Percentiles rank a stretch among this genome's conserved stretches.
phyloP scores from a whole-genome alignment of 2,113 vertebrate genomes.

The Raja brachyura region DNA sequence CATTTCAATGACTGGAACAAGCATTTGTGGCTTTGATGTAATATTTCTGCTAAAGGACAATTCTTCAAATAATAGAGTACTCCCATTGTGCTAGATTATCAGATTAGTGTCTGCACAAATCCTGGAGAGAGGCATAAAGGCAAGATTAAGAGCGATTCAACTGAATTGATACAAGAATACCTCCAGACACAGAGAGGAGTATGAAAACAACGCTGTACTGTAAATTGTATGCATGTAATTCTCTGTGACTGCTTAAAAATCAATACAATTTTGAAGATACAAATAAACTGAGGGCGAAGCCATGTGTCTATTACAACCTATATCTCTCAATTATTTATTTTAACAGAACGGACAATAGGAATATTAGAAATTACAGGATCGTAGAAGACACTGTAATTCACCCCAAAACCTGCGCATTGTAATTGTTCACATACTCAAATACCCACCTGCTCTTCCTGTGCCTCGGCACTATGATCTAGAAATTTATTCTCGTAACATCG shows the following conservation, averaged over 20 bases:
- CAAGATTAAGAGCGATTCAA: not conserved
- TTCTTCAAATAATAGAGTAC: conserved; percentile 1
- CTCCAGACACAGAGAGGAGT: not conserved
- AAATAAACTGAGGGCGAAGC: not conserved
- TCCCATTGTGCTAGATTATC: not conserved
- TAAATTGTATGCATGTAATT: too few relatives aligned
- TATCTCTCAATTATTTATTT: not conserved
- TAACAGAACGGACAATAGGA: not conserved
- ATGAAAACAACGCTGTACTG: not conserved
- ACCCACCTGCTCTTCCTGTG: not conserved
- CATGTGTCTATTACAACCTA: not conserved
- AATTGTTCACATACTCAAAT: not conserved
- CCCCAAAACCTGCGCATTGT: not conserved
- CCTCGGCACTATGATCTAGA: too few relatives aligned
- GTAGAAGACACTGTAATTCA: not conserved
- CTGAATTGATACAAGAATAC: not conserved
- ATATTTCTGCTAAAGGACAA: not conserved
- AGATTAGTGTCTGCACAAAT: not conserved
- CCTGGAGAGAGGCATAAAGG: not conserved
- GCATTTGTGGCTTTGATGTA: not conserved
- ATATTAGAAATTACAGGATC: not conserved
- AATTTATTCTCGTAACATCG: too few relatives aligned
- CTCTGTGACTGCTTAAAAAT: not conserved
- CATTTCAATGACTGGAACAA: not conserved
- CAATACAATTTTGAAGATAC: not conserved